These are phyloP conservation scores for Dasyprocta punctata DNA, from an alignment of 2,113 vertebrate species.

Conservation along the genomic window DNA sequence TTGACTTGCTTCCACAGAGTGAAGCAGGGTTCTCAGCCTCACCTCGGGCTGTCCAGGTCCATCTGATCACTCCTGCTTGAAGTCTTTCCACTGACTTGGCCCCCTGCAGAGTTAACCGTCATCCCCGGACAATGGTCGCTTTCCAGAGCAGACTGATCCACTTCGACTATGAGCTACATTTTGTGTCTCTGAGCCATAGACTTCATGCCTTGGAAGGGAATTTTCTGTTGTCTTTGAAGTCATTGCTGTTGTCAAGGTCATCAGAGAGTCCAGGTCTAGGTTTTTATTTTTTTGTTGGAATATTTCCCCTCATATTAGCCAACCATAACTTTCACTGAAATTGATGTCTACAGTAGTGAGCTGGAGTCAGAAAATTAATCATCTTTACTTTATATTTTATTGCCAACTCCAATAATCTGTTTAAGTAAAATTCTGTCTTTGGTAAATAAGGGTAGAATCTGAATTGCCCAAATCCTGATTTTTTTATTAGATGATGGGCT, in stretches of 20 bases:
- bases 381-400: background rate
- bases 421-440: conserved; percentile 38
- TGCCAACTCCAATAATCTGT: background rate
- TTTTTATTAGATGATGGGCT: background rate
- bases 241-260: background rate
- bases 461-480: background rate
- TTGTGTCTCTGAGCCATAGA: background rate
- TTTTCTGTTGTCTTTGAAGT: background rate
- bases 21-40: background rate
- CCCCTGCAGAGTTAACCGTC: background rate
- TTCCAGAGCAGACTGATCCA: background rate
- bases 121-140: background rate
- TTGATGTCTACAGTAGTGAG: background rate
- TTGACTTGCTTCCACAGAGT: no score
- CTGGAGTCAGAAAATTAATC: background rate
- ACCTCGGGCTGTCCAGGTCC: background rate
- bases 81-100: no score
- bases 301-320: background rate
- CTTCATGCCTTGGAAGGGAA: background rate
- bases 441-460: background rate
- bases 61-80: background rate
- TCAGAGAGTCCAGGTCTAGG: no score
- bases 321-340: background rate
- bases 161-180: background rate
- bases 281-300: background rate